Evolutionary conservation across 2,113 vertebrate species (phyloP), one percentile per base, ranked within the genome.

Genomic region (Girardinichthys multiradiatus): DNA sequence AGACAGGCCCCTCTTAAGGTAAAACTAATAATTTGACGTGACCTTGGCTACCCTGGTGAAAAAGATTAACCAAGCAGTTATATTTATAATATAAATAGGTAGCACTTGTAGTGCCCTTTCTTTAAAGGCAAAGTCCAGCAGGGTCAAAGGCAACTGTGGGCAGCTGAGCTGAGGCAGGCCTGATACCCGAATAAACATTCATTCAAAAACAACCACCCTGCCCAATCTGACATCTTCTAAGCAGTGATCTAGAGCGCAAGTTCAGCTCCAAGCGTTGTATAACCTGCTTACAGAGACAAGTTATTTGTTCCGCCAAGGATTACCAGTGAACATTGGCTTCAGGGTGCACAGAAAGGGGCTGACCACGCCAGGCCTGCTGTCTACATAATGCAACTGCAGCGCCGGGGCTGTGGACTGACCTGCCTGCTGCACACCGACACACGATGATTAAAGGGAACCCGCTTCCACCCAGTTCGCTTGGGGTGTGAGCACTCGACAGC

Each of bases 351-450:
- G 48, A 86, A 72, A 79, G 85, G 76, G 78, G 68, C 87, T 90
- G 90, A 89, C 86, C 90, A 91, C 87, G 83, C 86, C 91, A 86
- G 91, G 92, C 92, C 89, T 80, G 76, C 79, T 76, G 86, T 73
- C 86, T 87, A 78, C 77, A 89, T 81, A 70, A 91, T 87, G 85
- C 80, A 91, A 86, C 35, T 42, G 85, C 86, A 84, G 74, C 80
- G 68, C 72, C 63, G 27, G 74, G 21, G 79, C 81, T 70, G 59
- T 68, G 76, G 71, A 66, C 33, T 63, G 70, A 77, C 70, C 81
- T 68, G 15, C 62, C 61, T 65, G 51, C 66, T 68, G 57, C 72
- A 65, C 64, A 19, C 72, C 72, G 64, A 76, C 77, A 68, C 31
- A 75, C 64, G 17, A 4, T 64, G 45, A 77, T 74, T 33, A 61